Evolutionary conservation across 2,797 vertebrate species (phyloP).

Genomic region (Sebastes nivosus): DNA sequence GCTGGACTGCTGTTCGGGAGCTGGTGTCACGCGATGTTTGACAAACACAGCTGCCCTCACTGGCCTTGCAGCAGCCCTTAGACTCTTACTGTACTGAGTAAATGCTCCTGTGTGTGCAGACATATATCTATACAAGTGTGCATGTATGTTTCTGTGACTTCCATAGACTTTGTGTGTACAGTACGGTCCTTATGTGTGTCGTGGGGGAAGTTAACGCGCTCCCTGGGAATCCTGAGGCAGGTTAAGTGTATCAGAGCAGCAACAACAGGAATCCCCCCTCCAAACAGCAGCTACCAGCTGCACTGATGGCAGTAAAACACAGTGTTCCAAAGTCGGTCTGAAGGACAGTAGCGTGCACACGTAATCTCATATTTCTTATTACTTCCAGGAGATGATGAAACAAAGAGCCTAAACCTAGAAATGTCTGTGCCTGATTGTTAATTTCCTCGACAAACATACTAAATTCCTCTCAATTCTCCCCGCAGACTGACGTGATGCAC

Average conservation of each 20-base stretch:
- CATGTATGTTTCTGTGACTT: constrained; percentile 10
- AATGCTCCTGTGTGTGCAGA: constrained; percentile 22
- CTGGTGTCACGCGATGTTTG: constrained; percentile 84
- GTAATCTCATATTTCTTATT: neutral
- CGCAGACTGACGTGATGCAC: constrained; percentile 98
- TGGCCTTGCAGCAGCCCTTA: constrained; percentile 67
- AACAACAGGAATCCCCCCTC: neutral
- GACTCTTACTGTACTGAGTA: constrained; percentile 45
- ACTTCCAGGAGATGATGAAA: neutral
- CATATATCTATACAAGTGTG: neutral
- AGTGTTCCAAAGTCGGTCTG: neutral
- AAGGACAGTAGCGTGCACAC: neutral
- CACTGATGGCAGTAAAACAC: neutral
- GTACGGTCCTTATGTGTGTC: neutral
- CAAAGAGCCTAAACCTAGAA: neutral
- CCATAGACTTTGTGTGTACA: constrained; percentile 18
- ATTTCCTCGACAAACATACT: neutral
- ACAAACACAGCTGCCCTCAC: constrained; percentile 82
- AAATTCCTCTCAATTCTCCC: neutral
- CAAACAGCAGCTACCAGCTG: constrained; percentile 27
- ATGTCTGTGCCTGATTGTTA: neutral
- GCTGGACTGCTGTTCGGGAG: constrained; percentile 73
- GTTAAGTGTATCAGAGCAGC: constrained; percentile 20
- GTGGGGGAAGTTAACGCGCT: neutral
- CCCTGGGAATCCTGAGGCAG: constrained; percentile 31